Evolutionary conservation across 2,797 vertebrate species (phyloP).

Genomic region (Channallabes apus): DNA sequence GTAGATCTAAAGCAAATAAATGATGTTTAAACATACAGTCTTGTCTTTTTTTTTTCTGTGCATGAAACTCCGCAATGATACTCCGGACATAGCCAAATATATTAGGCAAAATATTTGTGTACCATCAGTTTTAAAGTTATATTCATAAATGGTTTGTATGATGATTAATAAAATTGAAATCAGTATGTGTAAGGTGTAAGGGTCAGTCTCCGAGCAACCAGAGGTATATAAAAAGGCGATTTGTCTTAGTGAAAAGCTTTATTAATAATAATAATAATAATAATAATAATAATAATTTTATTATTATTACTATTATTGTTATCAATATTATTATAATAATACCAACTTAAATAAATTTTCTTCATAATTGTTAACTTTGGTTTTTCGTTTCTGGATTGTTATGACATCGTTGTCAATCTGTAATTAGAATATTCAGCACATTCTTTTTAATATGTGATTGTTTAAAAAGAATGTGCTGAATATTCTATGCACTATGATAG

Average conservation of each 20-base stretch:
- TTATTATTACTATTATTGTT: too few species aligned
- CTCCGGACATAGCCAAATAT: too few species aligned
- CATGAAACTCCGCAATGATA: too few species aligned
- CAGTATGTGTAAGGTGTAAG: not conserved
- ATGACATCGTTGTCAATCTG: not conserved
- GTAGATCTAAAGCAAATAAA: conserved; percentile 76
- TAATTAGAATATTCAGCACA: not conserved
- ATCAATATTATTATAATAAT: too few species aligned
- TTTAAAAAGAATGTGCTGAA: too few species aligned
- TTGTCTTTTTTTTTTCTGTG: not conserved
- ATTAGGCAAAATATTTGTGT: too few species aligned
- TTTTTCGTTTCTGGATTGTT: not conserved
- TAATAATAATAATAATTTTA: too few species aligned
- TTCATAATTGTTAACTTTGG: not conserved
- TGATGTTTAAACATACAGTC: conserved; percentile 28
- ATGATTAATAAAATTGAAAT: too few species aligned
- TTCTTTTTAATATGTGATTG: not conserved
- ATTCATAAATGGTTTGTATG: too few species aligned
- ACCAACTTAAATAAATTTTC: not conserved
- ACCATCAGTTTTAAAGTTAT: too few species aligned
- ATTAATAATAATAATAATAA: too few species aligned
- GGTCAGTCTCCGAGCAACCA: not conserved
- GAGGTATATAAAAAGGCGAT: not conserved
- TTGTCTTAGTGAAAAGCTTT: too few species aligned
- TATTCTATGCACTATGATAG: not conserved